A percentile compares a stretch with the other conserved stretches of the same genome.
These are phyloP conservation scores for Globodera rostochiensis DNA, from an alignment of 1,140 invertebrate genomes.

Conservation along the genomic window DNA sequence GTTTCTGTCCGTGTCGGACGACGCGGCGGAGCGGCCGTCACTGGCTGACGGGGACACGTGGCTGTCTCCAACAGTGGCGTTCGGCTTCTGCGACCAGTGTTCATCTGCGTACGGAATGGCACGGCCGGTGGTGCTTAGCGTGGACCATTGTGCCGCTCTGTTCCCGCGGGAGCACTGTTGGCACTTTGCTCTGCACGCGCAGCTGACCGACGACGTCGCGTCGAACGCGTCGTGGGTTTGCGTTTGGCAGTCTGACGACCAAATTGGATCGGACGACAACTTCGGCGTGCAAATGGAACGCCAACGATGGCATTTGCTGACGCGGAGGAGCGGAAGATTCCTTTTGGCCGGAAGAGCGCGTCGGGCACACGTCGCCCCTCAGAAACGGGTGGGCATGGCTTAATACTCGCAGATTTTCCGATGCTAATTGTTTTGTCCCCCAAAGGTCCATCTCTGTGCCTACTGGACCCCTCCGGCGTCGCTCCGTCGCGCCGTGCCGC, in stretches of 20 bases:
- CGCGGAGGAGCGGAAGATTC: slow-evolving; percentile 53
- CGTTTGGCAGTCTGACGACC: slow-evolving; percentile 34
- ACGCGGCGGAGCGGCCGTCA: slow-evolving; percentile 48
- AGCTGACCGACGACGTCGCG: slow-evolving; percentile 17
- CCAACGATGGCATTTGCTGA: slow-evolving; percentile 60
- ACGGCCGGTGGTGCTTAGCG: slow-evolving; percentile 58
- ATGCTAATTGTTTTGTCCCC: neutral
- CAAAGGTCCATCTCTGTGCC: slow-evolving; percentile 2
- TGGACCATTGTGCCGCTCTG: slow-evolving; percentile 60
- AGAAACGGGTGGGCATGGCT: slow-evolving; percentile 55
- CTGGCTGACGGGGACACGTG: slow-evolving; percentile 48
- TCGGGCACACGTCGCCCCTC: slow-evolving; percentile 44
- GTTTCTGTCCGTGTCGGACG: slow-evolving; percentile 60
- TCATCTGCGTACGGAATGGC: slow-evolving; percentile 12
- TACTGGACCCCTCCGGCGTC: slow-evolving; percentile 6
- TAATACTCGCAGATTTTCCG: slow-evolving; percentile 38
- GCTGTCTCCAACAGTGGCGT: slow-evolving; percentile 42
- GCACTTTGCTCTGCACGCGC: slow-evolving; percentile 54
- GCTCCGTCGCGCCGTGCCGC: neutral
- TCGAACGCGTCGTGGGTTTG: neutral
- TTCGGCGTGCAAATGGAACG: slow-evolving; percentile 57
- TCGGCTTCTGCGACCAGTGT: slow-evolving; percentile 44
- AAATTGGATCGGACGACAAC: slow-evolving; percentile 56
- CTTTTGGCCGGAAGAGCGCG: slow-evolving; percentile 53
- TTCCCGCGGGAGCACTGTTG: slow-evolving; percentile 62